Conservation (phyloP, 2,797 vertebrate genomes). For the Myotis myotis region DNA sequence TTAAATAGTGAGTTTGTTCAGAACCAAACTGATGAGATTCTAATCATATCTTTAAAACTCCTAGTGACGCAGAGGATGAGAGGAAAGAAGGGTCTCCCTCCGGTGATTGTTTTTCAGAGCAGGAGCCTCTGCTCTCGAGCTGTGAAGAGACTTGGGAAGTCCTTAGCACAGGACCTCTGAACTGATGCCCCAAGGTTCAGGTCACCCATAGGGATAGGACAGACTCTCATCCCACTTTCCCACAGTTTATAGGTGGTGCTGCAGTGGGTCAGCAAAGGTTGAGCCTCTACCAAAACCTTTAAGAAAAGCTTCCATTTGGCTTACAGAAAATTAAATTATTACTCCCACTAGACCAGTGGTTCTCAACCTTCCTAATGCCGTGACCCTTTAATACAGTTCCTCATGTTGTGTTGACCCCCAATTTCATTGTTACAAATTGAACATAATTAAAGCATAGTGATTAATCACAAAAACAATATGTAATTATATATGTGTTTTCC, state of each 20-base stretch:
- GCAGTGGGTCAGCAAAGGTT: background rate
- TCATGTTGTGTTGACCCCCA: too few relatives aligned
- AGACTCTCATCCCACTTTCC: background rate
- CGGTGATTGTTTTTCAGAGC: background rate
- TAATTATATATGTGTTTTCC: too few relatives aligned
- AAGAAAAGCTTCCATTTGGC: background rate
- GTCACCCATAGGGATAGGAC: background rate
- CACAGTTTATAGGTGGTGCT: background rate
- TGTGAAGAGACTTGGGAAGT: background rate
- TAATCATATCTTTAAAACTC: background rate
- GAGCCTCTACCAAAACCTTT: background rate
- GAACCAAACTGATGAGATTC: background rate
- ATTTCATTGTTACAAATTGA: too few relatives aligned
- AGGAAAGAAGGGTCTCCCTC: too few relatives aligned
- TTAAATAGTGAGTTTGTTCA: background rate
- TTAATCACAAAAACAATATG: too few relatives aligned
- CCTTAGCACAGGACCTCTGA: background rate
- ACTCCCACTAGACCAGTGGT: background rate
- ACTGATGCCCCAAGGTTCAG: background rate
- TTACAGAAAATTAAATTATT: background rate
- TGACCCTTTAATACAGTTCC: too few relatives aligned
- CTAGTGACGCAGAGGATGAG: too few relatives aligned
- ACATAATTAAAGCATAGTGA: too few relatives aligned
- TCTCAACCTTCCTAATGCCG: too few relatives aligned
- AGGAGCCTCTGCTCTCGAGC: background rate